Evolutionary conservation across 1,140 invertebrate genomes (phyloP), one percentile per base, ranked within the genome.

Genomic region (Drosophila pandora): DNA sequence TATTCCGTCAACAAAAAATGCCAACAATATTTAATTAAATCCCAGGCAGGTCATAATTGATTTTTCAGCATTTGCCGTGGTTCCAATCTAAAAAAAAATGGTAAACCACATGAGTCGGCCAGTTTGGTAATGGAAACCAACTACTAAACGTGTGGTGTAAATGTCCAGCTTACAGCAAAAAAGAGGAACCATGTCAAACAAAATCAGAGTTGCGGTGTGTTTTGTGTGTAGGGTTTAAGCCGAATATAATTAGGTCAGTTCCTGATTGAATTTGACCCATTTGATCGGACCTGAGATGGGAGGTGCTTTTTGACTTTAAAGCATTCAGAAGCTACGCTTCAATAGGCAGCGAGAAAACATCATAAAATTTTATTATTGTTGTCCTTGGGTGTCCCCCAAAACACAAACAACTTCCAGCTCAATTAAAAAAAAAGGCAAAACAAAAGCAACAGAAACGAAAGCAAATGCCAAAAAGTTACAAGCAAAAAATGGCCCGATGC

Each of bases 331-430:
- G 23, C 10, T 6, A 61, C 48, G 17, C 49, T 21, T 23, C 22
- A 39, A 30, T 41, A 34, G 25, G 17, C 59, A 58, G 52, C 57
- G 60, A 71, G 76, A 62, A 64, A 72, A 53, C 58, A 83, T 75
- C 75, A 62, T 84, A 54, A 71, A 80, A 68, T 84, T 83, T 76
- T 69, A 84, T 72, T 83, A 68, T 84, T 73, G 71, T 34, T 68
- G 39, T 84, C 28, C 58, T 58, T 64, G 68, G 49, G 37, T 53
- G 39, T 47, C 50, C 56, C 48, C 32, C 30, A 54, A 47, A 58
- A 47, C 47, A 48, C 48, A 70, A 64, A 60, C 60, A 76, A 80
- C 32, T 80, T 65, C 43, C 56, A 69, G 49, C 28, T 70, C 82
- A 87, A 77, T 84, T 87, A 65, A 70, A 76, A 73, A 76, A 73